A percentile compares a stretch with the other conserved stretches of the same genome.
phyloP scores from a whole-genome alignment of 2,797 vertebrate genomes.

The Gallirallus australis region DNA sequence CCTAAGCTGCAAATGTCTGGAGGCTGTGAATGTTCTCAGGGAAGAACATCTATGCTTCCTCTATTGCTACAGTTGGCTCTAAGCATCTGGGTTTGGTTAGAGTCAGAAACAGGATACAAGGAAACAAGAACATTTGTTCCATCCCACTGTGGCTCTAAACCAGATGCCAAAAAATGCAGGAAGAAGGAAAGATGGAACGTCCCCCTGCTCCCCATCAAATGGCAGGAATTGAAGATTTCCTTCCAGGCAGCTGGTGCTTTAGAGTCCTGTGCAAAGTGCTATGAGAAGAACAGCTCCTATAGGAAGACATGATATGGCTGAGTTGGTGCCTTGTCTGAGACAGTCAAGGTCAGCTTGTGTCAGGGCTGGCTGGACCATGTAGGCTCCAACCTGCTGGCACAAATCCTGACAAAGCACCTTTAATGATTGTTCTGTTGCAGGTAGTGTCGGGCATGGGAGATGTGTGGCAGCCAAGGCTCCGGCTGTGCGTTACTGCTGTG shows the following conservation, averaged over 20 bases:
- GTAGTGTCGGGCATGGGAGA: constrained; percentile 28
- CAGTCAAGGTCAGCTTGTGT: background rate
- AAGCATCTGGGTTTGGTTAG: background rate
- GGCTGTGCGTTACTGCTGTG: background rate
- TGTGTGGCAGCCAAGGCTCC: background rate
- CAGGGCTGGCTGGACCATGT: background rate
- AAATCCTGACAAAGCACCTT: background rate
- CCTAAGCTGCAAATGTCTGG: background rate
- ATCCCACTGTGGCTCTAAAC: background rate
- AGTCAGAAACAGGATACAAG: background rate
- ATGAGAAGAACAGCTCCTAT: background rate
- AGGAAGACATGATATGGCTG: background rate
- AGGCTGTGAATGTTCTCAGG: background rate
- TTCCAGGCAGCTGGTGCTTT: background rate
- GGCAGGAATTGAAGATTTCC: background rate
- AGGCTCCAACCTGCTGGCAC: background rate
- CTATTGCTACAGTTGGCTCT: background rate
- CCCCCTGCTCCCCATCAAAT: background rate
- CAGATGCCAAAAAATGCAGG: background rate
- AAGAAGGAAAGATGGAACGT: background rate
- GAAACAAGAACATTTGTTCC: background rate
- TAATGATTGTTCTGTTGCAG: background rate
- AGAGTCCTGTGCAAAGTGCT: background rate
- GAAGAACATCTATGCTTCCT: background rate
- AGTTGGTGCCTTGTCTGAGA: background rate